Base-by-base conservation (phyloP, 2,113 vertebrate genomes). In the Podarcis raffonei region DNA sequence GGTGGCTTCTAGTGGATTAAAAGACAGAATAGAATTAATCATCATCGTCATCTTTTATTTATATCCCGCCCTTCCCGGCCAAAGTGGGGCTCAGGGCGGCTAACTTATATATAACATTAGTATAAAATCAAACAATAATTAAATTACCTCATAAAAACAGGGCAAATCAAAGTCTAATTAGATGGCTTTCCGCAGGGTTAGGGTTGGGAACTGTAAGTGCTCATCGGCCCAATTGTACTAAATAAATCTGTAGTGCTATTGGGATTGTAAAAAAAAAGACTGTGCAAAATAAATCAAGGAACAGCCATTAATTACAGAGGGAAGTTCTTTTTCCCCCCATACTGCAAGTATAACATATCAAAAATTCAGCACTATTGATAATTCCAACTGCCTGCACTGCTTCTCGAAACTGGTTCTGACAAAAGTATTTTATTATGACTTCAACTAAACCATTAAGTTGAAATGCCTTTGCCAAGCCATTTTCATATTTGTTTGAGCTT, bases 381-480 rank as follows among this genome's bases (percentile, higher is more conserved):
- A 12, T 18, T 66, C 6, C 48, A 65, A 42, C 35, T 23, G 32
- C 53, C 48, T 32, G 7, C 8, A n/a, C 65, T 69, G 4, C 22
- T 30, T 30, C 32, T 72, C 35, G 81, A 18, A 88, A 76, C 15
- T 30, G 59, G 23, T n/a, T 27, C 72, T 22, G 42, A 39, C n/a
- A 77, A 83, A 77, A 75, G 20, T 82, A 83, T 48, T 83, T 42
- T 84, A 65, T 89, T 79, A 37, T 71, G 42, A 84, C 23, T 89
- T 78, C 65, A 68, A 16, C 30, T 53, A 25, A 84, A 79, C 71
- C 53, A 74, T 83, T 76, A 81, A 82, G 25, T 53, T 6, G 6
- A 53, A 72, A 23, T 6, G 4, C 37, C 53, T 71, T 74, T 87
- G 86, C 68, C 68, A 87, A 37, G 48, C 27, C 78, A 59, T 81